A percentile compares a stretch with the other conserved stretches of the same genome.
Evolutionary conservation across 2,113 vertebrate genomes (phyloP).

Genomic region (Pelecanoides urinatrix): DNA sequence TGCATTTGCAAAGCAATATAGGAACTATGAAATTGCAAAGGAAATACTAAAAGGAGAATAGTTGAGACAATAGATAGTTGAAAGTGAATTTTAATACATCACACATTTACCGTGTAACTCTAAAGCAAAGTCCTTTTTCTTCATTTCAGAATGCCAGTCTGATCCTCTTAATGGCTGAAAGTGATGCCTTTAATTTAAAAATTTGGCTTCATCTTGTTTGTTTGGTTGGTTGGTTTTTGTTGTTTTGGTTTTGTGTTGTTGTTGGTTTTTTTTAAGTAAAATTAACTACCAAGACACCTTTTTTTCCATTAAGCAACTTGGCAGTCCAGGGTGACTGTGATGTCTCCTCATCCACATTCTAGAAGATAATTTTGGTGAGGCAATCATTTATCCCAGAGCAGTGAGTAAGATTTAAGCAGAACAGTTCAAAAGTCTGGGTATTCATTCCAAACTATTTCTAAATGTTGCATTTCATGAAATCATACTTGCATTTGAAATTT

Average conservation of each 20-base stretch:
- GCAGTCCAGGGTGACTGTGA: background rate
- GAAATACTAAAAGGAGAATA: background rate
- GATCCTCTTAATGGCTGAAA: background rate
- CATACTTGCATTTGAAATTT: background rate
- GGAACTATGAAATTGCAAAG: background rate
- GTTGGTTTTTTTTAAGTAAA: background rate
- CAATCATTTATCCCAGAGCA: background rate
- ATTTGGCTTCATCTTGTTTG: background rate
- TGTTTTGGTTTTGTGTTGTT: background rate
- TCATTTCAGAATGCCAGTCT: background rate
- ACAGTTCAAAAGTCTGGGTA: background rate
- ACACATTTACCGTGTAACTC: background rate
- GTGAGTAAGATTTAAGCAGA: background rate
- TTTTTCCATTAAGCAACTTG: slow-evolving; percentile 11
- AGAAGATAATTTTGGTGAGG: background rate
- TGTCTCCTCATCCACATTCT: background rate
- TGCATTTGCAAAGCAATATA: background rate
- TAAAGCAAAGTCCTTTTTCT: background rate
- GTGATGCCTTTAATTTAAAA: background rate
- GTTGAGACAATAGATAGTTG: background rate
- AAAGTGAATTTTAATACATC: background rate
- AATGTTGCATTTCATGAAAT: background rate
- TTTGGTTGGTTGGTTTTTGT: background rate
- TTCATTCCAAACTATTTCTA: background rate
- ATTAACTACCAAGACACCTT: background rate